These are phyloP conservation scores for Tenualosa thibaudeaui DNA, from an alignment of 2,797 vertebrate species.

Conservation along the genomic window DNA sequence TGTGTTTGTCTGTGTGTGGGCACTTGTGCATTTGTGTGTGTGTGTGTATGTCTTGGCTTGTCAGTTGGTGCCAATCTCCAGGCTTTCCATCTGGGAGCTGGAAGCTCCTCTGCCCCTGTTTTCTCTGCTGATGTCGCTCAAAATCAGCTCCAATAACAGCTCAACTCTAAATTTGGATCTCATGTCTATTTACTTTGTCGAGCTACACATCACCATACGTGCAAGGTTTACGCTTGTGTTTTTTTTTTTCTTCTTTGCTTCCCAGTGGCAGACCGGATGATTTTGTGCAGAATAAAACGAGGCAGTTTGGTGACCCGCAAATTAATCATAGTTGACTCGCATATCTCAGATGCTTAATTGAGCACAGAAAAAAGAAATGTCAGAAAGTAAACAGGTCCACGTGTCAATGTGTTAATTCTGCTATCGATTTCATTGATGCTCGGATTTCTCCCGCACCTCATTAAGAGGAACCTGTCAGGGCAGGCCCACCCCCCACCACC, in stretches of 20 bases:
- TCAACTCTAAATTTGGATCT: slow-evolving; percentile 6
- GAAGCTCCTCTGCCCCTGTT: slow-evolving; percentile 54
- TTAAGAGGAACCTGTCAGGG: slow-evolving; percentile 64
- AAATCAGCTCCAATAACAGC: slow-evolving; percentile 37
- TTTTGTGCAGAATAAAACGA: slow-evolving; percentile 47
- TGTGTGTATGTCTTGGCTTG: not conserved
- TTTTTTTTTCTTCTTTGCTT: not conserved
- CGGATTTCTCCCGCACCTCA: slow-evolving; percentile 64
- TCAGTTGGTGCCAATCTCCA: slow-evolving; percentile 37
- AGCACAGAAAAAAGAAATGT: slow-evolving; percentile 70
- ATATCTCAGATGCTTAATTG: slow-evolving; percentile 72
- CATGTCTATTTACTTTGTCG: not conserved
- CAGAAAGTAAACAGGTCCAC: slow-evolving; percentile 72
- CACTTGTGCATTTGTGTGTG: not conserved
- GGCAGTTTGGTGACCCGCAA: slow-evolving; percentile 46
- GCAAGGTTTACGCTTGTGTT: not conserved
- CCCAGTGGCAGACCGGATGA: slow-evolving; percentile 39
- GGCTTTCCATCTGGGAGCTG: slow-evolving; percentile 63
- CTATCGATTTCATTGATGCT: slow-evolving; percentile 70
- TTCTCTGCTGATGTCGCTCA: slow-evolving; percentile 45
- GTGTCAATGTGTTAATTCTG: slow-evolving; percentile 74
- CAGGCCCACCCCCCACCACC: not conserved
- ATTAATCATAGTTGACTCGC: slow-evolving; percentile 70
- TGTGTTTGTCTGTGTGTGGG: not conserved
- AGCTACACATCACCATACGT: slow-evolving; percentile 30